Percentiles rank a stretch among this genome's conserved stretches.
phyloP scores from a whole-genome alignment of 2,797 vertebrate species.

The Ctenosaura bakeri region DNA sequence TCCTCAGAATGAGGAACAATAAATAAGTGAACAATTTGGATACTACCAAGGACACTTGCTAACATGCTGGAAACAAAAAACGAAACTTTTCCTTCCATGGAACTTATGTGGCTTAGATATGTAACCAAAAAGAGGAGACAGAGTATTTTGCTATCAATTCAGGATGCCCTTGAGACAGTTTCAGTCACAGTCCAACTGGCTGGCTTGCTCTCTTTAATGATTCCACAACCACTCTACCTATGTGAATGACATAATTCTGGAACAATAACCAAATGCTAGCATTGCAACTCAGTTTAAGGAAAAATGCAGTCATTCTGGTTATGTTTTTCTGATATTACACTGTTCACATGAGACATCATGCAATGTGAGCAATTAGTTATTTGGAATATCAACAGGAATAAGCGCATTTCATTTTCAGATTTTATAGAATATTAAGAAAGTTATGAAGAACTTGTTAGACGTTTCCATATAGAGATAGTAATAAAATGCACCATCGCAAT shows the following conservation, averaged over 20 bases:
- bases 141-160: neutral
- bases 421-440: neutral
- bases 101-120: neutral
- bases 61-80: neutral
- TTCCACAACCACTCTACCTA: neutral
- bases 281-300: neutral
- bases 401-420: neutral
- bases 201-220: neutral
- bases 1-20: constrained; percentile 5
- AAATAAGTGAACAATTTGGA: constrained; percentile 6
- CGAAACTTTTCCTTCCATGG: neutral
- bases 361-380: neutral
- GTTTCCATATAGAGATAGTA: neutral
- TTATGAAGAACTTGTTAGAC: neutral
- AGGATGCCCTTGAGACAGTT: neutral
- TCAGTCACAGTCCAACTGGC: neutral
- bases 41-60: neutral
- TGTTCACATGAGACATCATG: neutral
- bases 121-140: neutral
- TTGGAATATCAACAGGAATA: neutral
- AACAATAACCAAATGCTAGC: neutral
- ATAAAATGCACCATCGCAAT: neutral
- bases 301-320: neutral
- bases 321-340: neutral
- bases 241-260: neutral